A percentile compares a stretch with the other conserved stretches of the same genome.
phyloP scores from a whole-genome alignment of 2,888 invertebrate genomes.

The Cephus sareptanus region DNA sequence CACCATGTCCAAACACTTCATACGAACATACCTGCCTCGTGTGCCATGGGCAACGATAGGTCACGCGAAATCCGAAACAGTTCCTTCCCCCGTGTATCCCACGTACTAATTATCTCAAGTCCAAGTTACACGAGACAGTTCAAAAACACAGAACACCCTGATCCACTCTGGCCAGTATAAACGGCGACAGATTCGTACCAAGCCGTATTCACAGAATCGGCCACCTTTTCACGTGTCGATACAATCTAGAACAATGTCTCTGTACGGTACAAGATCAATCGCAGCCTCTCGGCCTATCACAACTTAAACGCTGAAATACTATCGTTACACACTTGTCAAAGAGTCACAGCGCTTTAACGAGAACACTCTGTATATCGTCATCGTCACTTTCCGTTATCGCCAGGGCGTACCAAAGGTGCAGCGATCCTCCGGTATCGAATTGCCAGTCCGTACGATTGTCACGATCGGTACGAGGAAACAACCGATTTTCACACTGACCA shows the following conservation, averaged over 20 bases:
- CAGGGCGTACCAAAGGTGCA: neutral
- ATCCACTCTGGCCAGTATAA: neutral
- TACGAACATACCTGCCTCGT: neutral
- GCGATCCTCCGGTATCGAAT: neutral
- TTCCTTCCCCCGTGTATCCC: neutral
- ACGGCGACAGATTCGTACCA: neutral
- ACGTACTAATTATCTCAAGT: neutral
- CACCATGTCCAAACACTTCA: neutral
- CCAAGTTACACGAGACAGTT: neutral
- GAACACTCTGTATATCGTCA: neutral
- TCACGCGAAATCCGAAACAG: neutral
- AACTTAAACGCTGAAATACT: neutral
- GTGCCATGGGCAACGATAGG: neutral
- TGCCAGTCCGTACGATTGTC: neutral
- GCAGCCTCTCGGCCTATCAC: neutral
- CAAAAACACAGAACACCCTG: neutral
- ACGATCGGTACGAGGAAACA: neutral
- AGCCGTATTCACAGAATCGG: neutral
- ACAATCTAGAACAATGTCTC: neutral
- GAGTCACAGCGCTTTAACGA: neutral
- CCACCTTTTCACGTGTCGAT: neutral
- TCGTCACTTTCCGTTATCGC: neutral
- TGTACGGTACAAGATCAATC: neutral
- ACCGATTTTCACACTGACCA: neutral
- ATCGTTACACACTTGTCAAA: neutral